Percentiles rank a stretch among this genome's conserved stretches.
phyloP scores from a whole-genome alignment of 2,797 vertebrate species.

The Peromyscus melanophrys region DNA sequence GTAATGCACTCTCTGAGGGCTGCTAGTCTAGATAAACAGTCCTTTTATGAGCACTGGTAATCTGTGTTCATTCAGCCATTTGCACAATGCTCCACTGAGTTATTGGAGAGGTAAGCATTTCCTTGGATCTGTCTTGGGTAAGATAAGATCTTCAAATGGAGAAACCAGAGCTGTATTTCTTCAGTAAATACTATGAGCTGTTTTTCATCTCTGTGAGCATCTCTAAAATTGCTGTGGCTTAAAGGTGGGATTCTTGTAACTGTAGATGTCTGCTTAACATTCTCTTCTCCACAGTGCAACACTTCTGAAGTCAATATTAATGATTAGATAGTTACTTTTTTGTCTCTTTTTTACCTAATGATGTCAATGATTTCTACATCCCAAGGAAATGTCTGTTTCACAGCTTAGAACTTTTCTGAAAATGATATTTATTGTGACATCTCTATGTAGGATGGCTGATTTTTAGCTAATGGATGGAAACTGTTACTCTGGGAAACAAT shows the following conservation, averaged over 20 bases:
- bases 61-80: no score
- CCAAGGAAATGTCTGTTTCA: no score
- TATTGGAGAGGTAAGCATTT: neutral
- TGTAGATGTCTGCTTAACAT: neutral
- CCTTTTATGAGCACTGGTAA: neutral
- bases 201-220: neutral
- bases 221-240: no score
- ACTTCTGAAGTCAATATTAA: no score
- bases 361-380: no score
- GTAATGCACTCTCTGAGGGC: neutral
- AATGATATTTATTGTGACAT: no score
- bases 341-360: no score
- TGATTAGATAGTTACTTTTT: no score
- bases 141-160: neutral
- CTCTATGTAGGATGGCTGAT: no score
- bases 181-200: neutral
- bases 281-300: neutral
- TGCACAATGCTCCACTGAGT: neutral
- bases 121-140: neutral
- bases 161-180: neutral
- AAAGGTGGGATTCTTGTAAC: neutral
- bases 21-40: neutral
- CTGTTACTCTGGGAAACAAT: no score
- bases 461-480: no score
- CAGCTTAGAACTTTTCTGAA: no score